Evolutionary conservation across 2,113 vertebrate species (phyloP).

Genomic region (Calidris pygmaea): DNA sequence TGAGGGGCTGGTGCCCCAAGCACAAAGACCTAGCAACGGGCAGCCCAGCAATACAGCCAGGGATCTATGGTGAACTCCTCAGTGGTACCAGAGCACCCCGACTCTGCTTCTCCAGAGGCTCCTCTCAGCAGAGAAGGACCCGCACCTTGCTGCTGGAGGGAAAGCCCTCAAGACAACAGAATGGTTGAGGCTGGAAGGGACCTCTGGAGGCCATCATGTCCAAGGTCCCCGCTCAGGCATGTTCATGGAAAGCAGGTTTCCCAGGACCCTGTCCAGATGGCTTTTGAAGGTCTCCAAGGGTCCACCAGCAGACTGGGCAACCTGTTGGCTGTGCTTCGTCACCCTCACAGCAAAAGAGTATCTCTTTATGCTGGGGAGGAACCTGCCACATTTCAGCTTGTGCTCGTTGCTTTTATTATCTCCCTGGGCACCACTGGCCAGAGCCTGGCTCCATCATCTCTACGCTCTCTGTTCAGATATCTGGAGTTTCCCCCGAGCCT

Average conservation of each 20-base stretch:
- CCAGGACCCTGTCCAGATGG: not conserved
- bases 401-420: no score
- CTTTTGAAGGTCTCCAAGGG: not conserved
- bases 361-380: no score
- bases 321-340: no score
- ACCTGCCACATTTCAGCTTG: no score
- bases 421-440: no score
- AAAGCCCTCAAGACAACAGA: rapidly evolving
- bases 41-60: rapidly evolving
- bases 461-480: no score
- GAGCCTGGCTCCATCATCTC: no score
- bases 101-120: rapidly evolving
- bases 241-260: not conserved
- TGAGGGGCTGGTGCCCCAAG: rapidly evolving
- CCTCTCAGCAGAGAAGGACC: not conserved
- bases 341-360: no score
- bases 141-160: not conserved
- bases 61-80: not conserved
- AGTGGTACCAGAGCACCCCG: rapidly evolving
- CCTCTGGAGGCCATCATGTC: no score
- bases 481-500: not conserved
- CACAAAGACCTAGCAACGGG: not conserved
- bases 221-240: not conserved
- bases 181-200: rapidly evolving
- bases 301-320: not conserved